phyloP scores from a whole-genome alignment of 1,140 invertebrate species.

The Drosophila mayri region DNA sequence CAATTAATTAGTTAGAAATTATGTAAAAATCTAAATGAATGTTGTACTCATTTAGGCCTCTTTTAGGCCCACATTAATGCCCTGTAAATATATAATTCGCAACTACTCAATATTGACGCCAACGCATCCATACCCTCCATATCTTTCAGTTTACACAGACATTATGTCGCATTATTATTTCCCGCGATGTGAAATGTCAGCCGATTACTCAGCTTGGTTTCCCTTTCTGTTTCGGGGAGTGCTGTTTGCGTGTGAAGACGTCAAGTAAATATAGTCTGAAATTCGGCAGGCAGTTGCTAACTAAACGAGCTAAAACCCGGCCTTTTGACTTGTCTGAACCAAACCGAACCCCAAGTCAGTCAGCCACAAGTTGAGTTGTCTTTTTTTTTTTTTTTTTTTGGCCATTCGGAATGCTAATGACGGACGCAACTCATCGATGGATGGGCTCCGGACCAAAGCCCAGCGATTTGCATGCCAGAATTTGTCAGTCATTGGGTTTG shows the following conservation, averaged over 20 bases:
- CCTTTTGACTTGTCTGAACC: conserved; percentile 32
- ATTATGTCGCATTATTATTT: conserved; percentile 2
- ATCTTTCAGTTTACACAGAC: neutral
- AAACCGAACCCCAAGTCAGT: neutral
- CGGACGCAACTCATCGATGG: conserved; percentile 32
- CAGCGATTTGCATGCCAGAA: conserved; percentile 45
- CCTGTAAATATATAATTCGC: conserved; percentile 10
- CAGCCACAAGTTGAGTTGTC: conserved; percentile 9
- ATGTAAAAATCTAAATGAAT: too few relatives aligned
- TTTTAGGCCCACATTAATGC: neutral
- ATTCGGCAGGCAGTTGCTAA: conserved; percentile 53
- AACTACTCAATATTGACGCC: conserved; percentile 2
- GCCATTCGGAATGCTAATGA: conserved; percentile 46
- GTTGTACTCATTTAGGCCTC: too few relatives aligned
- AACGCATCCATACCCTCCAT: neutral
- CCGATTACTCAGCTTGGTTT: conserved; percentile 9
- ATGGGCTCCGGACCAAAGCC: neutral
- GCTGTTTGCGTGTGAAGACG: conserved; percentile 53
- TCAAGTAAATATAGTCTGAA: conserved; percentile 39
- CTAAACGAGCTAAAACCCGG: conserved; percentile 23
- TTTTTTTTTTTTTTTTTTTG: neutral
- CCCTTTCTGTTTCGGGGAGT: conserved; percentile 16
- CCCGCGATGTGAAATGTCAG: neutral
- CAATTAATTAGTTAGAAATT: neutral
- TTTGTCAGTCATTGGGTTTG: conserved; percentile 24